Base-by-base conservation (phyloP, 2,113 vertebrate species). In the Mellivora capensis region DNA sequence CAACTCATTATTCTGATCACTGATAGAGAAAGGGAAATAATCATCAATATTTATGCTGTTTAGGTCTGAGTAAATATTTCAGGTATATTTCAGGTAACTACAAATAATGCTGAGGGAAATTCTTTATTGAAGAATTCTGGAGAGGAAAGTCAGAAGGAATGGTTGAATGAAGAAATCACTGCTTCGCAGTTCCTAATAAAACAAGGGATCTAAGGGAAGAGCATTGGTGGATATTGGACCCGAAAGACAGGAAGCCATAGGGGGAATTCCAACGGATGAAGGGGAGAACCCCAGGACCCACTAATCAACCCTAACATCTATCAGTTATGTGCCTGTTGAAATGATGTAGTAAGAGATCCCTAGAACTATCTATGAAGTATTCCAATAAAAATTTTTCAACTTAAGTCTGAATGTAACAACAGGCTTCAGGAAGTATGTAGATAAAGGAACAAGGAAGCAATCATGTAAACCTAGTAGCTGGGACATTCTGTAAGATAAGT, bases 161-260 rank as follows among this genome's bases (percentile, higher is more conserved):
- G 23, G 13, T 71, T 1, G 71, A 69, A 57, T 59, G 0, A 14
- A 59, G 47, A 77, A 76, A 47, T 17, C 54, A 34, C 11, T 29
- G 4, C 39, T 83, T 42, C 76, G 4, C 37, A 61, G 9, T 23
- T 39, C 34, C n/a, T 49, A 10, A 11, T n/a, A 39, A 54, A 57
- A 87, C 18, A 14, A 29, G 15, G 37, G 57, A 20, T 25, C 34
- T 15, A 7, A 72, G 64, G 18, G 29, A 80, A 54, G 52, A 7
- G 7, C 52, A 10, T 27, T 6, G 4, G 2, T 39, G n/a, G 71
- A 18, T 37, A 44, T 25, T 31, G 3, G 37, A 34, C 27, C 34
- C 39, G 0, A 3, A 42, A 47, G 25, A 81, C 0, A 14, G 21
- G 52, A 80, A 54, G 34, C 37, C 0, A 0, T n/a, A 37, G 71